Evolutionary conservation across 2,888 invertebrate species (phyloP).

Genomic region (Tyria jacobaeae): DNA sequence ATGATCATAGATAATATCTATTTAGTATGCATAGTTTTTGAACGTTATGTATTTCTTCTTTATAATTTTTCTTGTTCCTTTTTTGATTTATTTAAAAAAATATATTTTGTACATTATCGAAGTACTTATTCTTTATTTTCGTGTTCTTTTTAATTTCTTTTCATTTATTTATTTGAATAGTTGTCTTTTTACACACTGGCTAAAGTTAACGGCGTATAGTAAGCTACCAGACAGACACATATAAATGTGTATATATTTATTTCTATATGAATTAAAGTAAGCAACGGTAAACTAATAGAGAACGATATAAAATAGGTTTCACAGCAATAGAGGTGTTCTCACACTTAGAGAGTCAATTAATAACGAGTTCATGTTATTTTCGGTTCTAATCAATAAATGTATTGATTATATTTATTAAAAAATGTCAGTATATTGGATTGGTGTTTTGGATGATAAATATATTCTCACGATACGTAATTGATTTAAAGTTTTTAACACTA

Average conservation of each 20-base stretch:
- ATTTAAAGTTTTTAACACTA: conserved; percentile 7
- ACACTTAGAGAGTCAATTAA: conserved; percentile 41
- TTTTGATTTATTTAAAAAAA: too few relatives aligned
- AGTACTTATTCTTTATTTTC: background rate
- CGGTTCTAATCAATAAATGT: conserved; percentile 25
- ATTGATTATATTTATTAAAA: conserved; percentile 25
- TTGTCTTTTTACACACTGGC: background rate
- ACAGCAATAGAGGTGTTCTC: conserved; percentile 36
- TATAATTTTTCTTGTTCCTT: too few relatives aligned
- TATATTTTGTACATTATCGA: too few relatives aligned
- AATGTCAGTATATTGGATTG: conserved; percentile 10
- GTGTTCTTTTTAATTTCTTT: background rate
- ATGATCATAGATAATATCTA: conserved; percentile 9
- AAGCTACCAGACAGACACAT: conserved; percentile 23
- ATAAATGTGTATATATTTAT: conserved; percentile 32
- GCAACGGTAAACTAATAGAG: conserved; percentile 38
- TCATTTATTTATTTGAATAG: background rate
- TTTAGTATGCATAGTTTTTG: too few relatives aligned
- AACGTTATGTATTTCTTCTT: too few relatives aligned
- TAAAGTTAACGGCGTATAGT: background rate
- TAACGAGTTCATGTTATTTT: conserved; percentile 43
- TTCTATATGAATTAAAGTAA: conserved; percentile 34
- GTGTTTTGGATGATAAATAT: conserved; percentile 13
- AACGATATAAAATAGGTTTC: conserved; percentile 41
- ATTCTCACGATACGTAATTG: conserved; percentile 23